Percentiles rank a stretch among this genome's conserved stretches.
These are phyloP conservation scores for Drosophila pseudoobscura DNA, from an alignment of 1,140 invertebrate genomes.

Conservation along the genomic window DNA sequence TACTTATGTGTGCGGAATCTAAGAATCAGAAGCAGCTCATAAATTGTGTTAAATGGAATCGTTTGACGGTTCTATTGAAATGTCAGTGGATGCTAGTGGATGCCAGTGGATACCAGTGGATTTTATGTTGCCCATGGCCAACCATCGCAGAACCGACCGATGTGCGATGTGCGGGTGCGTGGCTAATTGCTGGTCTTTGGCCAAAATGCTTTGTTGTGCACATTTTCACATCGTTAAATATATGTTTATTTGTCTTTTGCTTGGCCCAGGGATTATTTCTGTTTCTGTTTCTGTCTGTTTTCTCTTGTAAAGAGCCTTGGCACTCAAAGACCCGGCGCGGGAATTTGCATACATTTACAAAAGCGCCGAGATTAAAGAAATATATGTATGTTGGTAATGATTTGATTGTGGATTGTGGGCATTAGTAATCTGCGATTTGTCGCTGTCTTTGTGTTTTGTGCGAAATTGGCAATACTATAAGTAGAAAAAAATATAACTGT, in stretches of 20 bases:
- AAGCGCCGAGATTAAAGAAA: constrained; percentile 44
- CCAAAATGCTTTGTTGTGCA: constrained; percentile 60
- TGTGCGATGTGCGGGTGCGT: constrained; percentile 58
- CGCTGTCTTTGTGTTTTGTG: constrained; percentile 38
- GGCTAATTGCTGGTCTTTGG: constrained; percentile 67
- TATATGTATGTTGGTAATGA: constrained; percentile 53
- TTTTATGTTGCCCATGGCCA: constrained; percentile 30
- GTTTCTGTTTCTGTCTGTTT: constrained; percentile 21
- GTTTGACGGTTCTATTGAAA: constrained; percentile 67
- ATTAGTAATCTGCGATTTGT: constrained; percentile 59
- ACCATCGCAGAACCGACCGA: constrained; percentile 24
- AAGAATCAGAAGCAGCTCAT: constrained; percentile 52
- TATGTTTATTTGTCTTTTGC: constrained; percentile 51
- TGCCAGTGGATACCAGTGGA: constrained; percentile 16
- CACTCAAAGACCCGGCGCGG: constrained; percentile 40
- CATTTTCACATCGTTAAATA: constrained; percentile 75
- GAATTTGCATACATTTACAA: constrained; percentile 73
- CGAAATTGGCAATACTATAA: constrained; percentile 27
- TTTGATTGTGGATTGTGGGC: constrained; percentile 68
- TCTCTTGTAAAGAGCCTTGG: constrained; percentile 75
- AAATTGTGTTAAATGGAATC: constrained; percentile 69
- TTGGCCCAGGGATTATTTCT: constrained; percentile 25
- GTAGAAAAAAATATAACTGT: constrained; percentile 18
- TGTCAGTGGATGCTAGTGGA: constrained; percentile 44
- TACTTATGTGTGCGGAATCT: constrained; percentile 3